phyloP scores from a whole-genome alignment of 2,113 vertebrate species.

The Megaleporinus macrocephalus region DNA sequence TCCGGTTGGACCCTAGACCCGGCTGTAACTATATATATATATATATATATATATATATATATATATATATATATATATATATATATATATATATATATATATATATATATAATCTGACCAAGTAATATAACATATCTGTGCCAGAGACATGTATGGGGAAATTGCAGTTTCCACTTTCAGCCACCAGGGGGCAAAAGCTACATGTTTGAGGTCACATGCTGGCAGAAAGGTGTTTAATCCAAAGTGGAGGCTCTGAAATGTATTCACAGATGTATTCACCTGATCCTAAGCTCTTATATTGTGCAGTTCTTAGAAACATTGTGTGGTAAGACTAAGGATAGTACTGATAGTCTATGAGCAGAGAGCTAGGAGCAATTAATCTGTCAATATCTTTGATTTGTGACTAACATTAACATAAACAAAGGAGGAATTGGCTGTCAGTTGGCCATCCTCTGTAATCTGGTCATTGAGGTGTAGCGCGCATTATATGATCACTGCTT shows the following conservation, averaged over 20 bases:
- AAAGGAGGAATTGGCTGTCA: background rate
- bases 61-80: too few species aligned
- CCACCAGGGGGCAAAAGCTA: slow-evolving; percentile 20
- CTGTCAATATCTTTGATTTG: background rate
- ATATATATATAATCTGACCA: too few species aligned
- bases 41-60: too few species aligned
- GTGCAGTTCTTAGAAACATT: background rate
- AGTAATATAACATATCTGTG: too few species aligned
- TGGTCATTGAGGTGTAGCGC: background rate
- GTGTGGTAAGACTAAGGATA: background rate
- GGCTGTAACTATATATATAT: too few species aligned
- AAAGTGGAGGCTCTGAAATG: background rate
- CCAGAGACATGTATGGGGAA: too few species aligned
- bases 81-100: too few species aligned
- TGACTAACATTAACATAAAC: background rate
- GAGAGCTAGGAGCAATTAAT: background rate
- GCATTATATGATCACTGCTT: background rate
- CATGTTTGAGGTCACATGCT: background rate
- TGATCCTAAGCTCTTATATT: background rate
- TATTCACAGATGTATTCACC: background rate
- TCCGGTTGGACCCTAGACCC: too few species aligned
- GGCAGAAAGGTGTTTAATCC: background rate
- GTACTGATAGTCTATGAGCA: background rate
- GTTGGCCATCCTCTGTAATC: background rate
- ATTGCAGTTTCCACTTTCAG: background rate